Base-by-base conservation (phyloP, 2,888 invertebrate genomes). In the Melitaea athalia region DNA sequence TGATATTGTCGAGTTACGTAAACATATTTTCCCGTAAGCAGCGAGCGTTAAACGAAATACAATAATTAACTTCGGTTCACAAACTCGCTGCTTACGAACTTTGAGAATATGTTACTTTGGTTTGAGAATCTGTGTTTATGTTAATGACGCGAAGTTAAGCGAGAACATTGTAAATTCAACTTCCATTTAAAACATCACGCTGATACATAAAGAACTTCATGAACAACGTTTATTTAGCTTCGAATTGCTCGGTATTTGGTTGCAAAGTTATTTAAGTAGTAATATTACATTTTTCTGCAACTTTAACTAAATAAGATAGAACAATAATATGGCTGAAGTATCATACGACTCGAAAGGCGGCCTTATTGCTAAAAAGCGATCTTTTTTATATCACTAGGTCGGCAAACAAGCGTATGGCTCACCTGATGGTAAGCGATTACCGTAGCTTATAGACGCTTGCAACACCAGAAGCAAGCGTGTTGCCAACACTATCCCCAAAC, bases 41-140 rank as follows among this genome's bases (percentile, higher is more conserved):
- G 6, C 3, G 11, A 53, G 15, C 42, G 50, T 63, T 59, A 33
- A 67, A 63, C 63, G 63, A 50, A 59, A 38, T 63, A 57, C 50
- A 42, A 59, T 68, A 68, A 68, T 68, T 68, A 68, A 59, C 63
- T 33, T 42, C 12, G 52, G 52, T 52, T 63, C 63, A 33, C 45
- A 61, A 55, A 38, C 55, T 49, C 55, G 55, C 45, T 60, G 50
- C 53, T 52, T 38, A 45, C 55, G 17, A 67, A 67, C 55, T 67
- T 67, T 38, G 38, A 33, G 67, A 45, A 53, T 62, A 57, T 57
- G 67, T 62, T 67, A 33, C 61, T 62, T 47, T 47, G 53, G 67
- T 67, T 67, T 62, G 67, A 45, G 47, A 45, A 67, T 67, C 61
- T 61, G 61, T 67, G 55, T 61, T 67, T 67, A 67, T 67, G 61